Base-by-base conservation (phyloP, 2,888 invertebrate species). In the Caenorhabditis uteleia region DNA sequence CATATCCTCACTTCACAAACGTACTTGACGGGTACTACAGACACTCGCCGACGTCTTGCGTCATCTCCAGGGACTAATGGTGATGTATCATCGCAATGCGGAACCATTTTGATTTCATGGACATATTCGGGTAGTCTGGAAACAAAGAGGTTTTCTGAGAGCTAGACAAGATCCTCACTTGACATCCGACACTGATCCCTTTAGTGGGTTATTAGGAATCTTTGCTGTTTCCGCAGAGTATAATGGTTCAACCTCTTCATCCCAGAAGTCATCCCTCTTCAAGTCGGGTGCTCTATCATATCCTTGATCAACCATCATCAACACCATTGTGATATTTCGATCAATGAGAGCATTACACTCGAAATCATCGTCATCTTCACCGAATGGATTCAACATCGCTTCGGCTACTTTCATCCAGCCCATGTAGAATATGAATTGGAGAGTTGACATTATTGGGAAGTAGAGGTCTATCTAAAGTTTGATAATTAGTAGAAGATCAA, bases 321-420 rank as follows among this genome's bases (percentile, higher is more conserved):
- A 45, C 5, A 80, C 80, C 65, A 79, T 77, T 29, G 77, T 76
- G 31, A 78, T 72, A 40, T 76, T 76, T 55, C 76, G 44, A 45
- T 76, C 76, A 44, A 76, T 76, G 10, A 76, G 57, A n/a, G 74
- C 74, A 42, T 76, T 76, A 48, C 70, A 70, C 42, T 75, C 74
- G 38, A 75, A 75, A 34, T 75, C 75, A 45, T 75, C 75, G 42
- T 74, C 75, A 39, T 75, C 74, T 51, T 76, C 76, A 39, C 76
- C 76, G 58, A 76, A 76, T 20, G 76, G 76, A 36, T 76, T 76
- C 38, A 76, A 33, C 71, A 76, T 74, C n/a, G 70, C 72, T 42
- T 76, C 76, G 14, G 76, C 76, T 5, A 76, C 76, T 62, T 80
- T 80, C 72, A 79, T 77, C 80, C 80, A 80, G 36, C 80, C 80